Conservation (phyloP, 1,140 invertebrate genomes). For the Mamestra configurata region DNA sequence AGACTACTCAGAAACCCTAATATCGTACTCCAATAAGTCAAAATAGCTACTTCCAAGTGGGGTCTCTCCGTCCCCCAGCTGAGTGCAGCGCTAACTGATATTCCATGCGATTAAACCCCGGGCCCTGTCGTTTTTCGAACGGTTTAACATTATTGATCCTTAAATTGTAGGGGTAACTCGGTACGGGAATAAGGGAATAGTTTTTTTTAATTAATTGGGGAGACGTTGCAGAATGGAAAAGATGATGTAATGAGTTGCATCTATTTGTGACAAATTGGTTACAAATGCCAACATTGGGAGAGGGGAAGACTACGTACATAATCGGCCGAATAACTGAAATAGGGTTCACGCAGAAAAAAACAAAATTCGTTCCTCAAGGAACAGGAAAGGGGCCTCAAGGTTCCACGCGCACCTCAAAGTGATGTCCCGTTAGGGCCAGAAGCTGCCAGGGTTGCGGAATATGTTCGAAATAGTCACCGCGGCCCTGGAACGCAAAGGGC, state of each 20-base stretch:
- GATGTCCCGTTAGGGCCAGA: too few relatives aligned
- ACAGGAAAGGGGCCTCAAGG: too few relatives aligned
- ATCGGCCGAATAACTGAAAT: too few relatives aligned
- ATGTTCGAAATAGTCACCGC: too few relatives aligned
- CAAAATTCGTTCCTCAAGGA: too few relatives aligned
- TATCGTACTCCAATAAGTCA: slow-evolving; percentile 15
- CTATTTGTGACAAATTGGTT: background rate
- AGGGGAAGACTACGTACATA: too few relatives aligned
- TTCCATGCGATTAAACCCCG: slow-evolving; percentile 49
- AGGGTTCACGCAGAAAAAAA: too few relatives aligned
- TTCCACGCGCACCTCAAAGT: too few relatives aligned
- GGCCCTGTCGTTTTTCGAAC: slow-evolving; percentile 48
- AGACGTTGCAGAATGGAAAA: background rate
- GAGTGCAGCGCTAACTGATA: slow-evolving; percentile 52
- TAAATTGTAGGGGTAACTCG: slow-evolving; percentile 39
- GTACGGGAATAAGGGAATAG: slow-evolving; percentile 1
- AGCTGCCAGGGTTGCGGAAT: too few relatives aligned
- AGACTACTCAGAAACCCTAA: background rate
- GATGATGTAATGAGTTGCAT: background rate
- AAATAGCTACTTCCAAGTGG: background rate
- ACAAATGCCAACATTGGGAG: too few relatives aligned
- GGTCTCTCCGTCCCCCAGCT: background rate
- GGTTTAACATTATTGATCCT: slow-evolving; percentile 51
- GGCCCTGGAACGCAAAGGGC: too few relatives aligned
- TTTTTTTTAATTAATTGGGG: background rate